phyloP scores from a whole-genome alignment of 1,140 invertebrate genomes.

The Whitmania pigra region DNA sequence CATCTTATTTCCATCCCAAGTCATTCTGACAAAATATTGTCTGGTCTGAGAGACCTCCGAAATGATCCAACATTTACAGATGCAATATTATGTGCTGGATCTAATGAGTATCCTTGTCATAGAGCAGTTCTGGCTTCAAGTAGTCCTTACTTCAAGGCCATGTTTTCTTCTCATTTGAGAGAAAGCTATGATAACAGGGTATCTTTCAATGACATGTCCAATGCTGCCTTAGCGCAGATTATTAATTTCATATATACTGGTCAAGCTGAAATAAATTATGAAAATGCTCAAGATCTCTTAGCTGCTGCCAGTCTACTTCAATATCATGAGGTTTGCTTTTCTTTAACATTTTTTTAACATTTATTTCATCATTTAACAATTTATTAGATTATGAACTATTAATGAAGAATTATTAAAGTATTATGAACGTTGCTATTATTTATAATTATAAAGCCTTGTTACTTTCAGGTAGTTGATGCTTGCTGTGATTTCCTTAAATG shows the following conservation, averaged over 20 bases:
- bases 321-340: constrained; percentile 32
- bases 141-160: constrained; percentile 45
- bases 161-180: constrained; percentile 43
- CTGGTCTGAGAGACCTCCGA: constrained; percentile 34
- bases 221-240: constrained; percentile 40
- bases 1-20: constrained; percentile 12
- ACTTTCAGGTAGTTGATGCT: constrained; percentile 17
- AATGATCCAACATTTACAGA: constrained; percentile 35
- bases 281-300: constrained; percentile 43
- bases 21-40: constrained; percentile 34
- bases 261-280: constrained; percentile 38
- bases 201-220: constrained; percentile 38
- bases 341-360: background rate
- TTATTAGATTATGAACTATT: too few species aligned
- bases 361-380: background rate
- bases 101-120: constrained; percentile 42
- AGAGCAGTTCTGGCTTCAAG: constrained; percentile 41
- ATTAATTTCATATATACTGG: constrained; percentile 43
- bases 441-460: background rate
- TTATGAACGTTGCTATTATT: background rate
- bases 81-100: constrained; percentile 37
- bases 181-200: constrained; percentile 39
- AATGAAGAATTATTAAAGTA: too few species aligned
- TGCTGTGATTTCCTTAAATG: constrained; percentile 39
- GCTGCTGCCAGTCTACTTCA: constrained; percentile 42